These are phyloP conservation scores for Tadarida brasiliensis DNA, from an alignment of 2,797 vertebrate species.

Conservation along the genomic window DNA sequence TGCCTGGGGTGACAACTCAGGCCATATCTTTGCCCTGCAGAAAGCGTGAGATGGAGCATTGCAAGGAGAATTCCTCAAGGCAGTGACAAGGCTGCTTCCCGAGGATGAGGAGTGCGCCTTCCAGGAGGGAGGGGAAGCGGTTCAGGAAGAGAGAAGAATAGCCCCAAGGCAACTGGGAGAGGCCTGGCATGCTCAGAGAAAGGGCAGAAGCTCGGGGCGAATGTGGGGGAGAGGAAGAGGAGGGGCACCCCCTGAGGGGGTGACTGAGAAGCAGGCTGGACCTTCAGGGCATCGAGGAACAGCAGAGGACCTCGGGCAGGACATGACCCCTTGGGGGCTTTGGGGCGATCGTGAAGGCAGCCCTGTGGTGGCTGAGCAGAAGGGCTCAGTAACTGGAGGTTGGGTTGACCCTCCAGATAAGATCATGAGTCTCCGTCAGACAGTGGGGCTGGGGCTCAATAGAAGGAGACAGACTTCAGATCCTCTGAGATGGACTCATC, in stretches of 20 bases:
- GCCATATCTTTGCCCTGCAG: accelerated
- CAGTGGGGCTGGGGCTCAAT: background rate
- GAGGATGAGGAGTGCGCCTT: background rate
- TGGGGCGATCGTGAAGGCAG: accelerated
- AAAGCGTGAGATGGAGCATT: background rate
- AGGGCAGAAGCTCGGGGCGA: background rate
- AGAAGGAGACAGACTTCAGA: background rate
- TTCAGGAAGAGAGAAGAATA: background rate
- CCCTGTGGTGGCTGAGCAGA: background rate
- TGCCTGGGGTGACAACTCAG: background rate
- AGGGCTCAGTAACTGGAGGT: background rate
- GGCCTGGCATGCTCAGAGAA: background rate
- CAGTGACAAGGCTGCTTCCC: background rate
- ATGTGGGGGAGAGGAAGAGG: background rate
- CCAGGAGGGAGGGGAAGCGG: background rate
- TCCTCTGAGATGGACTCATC: background rate
- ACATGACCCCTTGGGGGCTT: background rate
- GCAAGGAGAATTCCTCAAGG: background rate
- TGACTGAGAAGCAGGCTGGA: background rate
- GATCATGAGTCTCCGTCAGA: background rate
- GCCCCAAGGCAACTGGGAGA: background rate
- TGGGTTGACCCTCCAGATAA: background rate
- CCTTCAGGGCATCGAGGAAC: background rate
- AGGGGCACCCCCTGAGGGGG: accelerated
- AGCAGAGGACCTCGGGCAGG: background rate